phyloP scores from a whole-genome alignment of 2,888 invertebrate species.

The Itoplectis maculator region DNA sequence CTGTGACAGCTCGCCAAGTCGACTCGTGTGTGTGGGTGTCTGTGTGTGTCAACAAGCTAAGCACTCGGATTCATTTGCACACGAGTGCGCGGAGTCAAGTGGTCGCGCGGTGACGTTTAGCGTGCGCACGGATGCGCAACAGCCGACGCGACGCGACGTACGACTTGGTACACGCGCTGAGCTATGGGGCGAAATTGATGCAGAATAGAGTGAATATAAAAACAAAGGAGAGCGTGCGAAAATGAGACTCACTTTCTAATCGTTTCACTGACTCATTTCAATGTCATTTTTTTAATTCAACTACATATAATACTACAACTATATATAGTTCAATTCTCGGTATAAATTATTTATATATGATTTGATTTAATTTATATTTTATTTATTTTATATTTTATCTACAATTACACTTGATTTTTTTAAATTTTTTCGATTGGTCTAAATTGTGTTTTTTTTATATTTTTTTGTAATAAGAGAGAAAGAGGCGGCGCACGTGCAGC shows the following conservation, averaged over 20 bases:
- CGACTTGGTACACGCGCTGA: conserved; percentile 1
- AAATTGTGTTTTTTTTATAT: background rate
- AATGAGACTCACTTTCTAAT: conserved; percentile 47
- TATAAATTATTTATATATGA: background rate
- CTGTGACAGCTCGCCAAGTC: conserved; percentile 27
- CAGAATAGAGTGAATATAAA: conserved; percentile 16
- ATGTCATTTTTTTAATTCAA: conserved; percentile 18
- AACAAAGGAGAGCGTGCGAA: conserved; percentile 39
- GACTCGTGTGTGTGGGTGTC: no score
- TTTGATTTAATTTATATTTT: background rate
- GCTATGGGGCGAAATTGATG: background rate
- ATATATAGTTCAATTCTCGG: no score
- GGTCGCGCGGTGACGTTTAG: conserved; percentile 26
- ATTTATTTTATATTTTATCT: background rate
- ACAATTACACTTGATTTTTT: background rate
- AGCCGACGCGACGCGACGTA: conserved; percentile 18
- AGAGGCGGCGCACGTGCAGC: background rate
- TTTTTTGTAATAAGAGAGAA: no score
- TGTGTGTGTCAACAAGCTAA: conserved; percentile 3
- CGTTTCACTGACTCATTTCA: conserved; percentile 24
- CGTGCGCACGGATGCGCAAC: conserved; percentile 46
- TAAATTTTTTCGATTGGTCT: background rate
- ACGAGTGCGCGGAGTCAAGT: background rate
- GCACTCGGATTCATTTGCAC: background rate
- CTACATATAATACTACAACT: no score